Base-by-base conservation (phyloP, 2,888 invertebrate genomes). In the Agriotes lineatus region DNA sequence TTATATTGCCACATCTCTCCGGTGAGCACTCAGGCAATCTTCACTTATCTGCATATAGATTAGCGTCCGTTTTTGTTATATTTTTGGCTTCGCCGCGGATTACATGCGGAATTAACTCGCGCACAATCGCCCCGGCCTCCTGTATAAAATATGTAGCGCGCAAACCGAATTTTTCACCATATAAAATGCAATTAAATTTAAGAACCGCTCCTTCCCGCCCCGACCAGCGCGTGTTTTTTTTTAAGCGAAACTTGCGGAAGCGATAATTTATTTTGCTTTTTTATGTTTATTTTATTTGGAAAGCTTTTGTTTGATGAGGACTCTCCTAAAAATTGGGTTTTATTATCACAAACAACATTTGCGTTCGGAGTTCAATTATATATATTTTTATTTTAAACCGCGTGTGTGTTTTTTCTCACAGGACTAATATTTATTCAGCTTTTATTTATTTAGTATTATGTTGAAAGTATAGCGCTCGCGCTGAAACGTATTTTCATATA, bases 311-410 rank as follows among this genome's bases (percentile, higher is more conserved):
- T 74, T 71, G 71, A 72, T 71, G 81, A 81, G 81, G 79, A 80
- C 82, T 80, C 82, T 82, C 80, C 82, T 82, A 83, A 83, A 83
- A 83, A 83, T 83, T 82, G 82, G 79, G 82, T 81, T 83, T 83
- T 83, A 83, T 83, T 83, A 83, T 83, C 80, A 82, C 82, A 82
- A 83, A 82, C 82, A 83, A 83, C 81, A 82, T 83, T 82, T 82
- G 82, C 79, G 80, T 81, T 79, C 81, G 78, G 77, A 79, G 79
- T 82, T 82, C 82, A 82, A 82, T 82, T 82, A 82, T 81, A 78
- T 81, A 81, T 82, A 81, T 82, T 80, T 81, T 81, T 80, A 78
- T 81, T 81, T 79, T 79, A 78, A 79, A 81, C 77, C 76, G 72
- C 77, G 75, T 76, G 77, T 76, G 78, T 79, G 75, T 80, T 76